phyloP scores from a whole-genome alignment of 2,113 vertebrate genomes.

The Protobothrops mucrosquamatus region DNA sequence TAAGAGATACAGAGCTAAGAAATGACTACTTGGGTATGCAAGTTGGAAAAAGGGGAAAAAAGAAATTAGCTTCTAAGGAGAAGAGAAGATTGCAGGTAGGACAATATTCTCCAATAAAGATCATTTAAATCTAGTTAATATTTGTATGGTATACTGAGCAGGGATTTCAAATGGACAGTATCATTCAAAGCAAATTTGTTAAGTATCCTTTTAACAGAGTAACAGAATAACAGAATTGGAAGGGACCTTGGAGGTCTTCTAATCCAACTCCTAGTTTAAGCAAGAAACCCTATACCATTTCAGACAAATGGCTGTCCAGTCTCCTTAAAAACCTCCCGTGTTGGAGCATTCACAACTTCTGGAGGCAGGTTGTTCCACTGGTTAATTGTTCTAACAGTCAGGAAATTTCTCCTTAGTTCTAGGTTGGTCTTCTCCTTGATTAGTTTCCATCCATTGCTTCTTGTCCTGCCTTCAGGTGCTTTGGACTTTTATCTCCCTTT shows the following conservation, averaged over 20 bases:
- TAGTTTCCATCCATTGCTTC: too few species aligned
- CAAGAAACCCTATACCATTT: too few species aligned
- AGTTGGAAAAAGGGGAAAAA: background rate
- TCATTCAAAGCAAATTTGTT: background rate
- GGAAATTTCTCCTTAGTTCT: too few species aligned
- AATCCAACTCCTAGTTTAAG: too few species aligned
- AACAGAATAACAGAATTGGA: background rate
- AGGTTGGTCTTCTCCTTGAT: too few species aligned
- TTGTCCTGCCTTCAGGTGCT: too few species aligned
- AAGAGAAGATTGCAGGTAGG: background rate
- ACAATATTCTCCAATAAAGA: background rate
- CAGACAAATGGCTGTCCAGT: too few species aligned
- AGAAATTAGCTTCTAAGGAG: background rate
- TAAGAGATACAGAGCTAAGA: background rate
- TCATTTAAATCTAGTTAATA: background rate
- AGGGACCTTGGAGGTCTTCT: background rate
- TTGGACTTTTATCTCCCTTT: background rate
- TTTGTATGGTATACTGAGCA: background rate
- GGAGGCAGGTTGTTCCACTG: too few species aligned
- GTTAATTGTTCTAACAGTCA: too few species aligned
- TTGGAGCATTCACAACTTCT: too few species aligned
- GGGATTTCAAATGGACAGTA: background rate
- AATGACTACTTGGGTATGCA: background rate
- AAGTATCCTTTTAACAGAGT: background rate
- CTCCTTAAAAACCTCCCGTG: too few species aligned